Evolutionary conservation across 2,888 invertebrate genomes (phyloP), one percentile per base, ranked within the genome.

Genomic region (Cistogaster globosa): DNA sequence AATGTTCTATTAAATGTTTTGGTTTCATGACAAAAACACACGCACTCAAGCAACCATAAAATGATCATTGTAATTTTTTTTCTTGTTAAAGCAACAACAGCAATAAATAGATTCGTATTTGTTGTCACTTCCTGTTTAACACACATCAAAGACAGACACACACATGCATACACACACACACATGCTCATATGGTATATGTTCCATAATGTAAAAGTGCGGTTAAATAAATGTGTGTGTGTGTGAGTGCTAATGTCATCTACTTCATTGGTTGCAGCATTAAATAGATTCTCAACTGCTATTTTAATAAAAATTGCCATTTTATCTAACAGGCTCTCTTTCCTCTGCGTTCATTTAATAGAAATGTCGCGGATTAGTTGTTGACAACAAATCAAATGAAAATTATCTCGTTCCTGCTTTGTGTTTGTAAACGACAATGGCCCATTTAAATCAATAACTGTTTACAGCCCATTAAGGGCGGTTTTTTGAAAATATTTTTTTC

Each of bases 341-440:
- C 1, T 26, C 26, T 26, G 26, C 32, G 32, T 22, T 9, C 3
- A 4, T 26, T 26, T 26, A 26, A 26, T 26, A 26, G 26, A 26
- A 26, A 18, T 18, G 68, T 12, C 36, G 22, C 63, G 32, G 55
- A 14, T 76, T 26, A 48, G 48, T 26, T 68, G 57, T 60, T 65
- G 65, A 42, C 76, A 42, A 68, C 51, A 71, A 82, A 76, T 83
- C 83, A 83, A 53, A 38, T 77, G 60, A 38, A 83, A 83, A 48
- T 58, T 68, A 51, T 45, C 22, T 69, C 42, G 51, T 22, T 63
- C 22, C 12, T 22, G 63, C 11, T 22, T 20, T 36, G 20, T 36
- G 26, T 76, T 48, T 14, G 32, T 45, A 76, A 67, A 48, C 2
- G 32, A n/a, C n/a, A n/a, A n/a, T n/a, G n/a, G n/a, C n/a, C 38